Conservation (phyloP, 2,797 vertebrate species). For the Myotis daubentonii region DNA sequence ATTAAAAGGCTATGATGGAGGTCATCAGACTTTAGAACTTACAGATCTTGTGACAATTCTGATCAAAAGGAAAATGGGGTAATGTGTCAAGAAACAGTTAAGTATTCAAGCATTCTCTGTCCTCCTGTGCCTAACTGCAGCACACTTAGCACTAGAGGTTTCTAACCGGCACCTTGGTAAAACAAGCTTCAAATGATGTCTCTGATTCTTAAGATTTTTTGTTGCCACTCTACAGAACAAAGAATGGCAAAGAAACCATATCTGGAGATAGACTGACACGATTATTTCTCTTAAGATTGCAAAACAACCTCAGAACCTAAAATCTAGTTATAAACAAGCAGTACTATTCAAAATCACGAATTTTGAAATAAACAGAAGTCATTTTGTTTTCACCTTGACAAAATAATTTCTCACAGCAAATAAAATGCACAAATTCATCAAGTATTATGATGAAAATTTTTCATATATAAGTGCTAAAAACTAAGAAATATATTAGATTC, state of each 20-base stretch:
- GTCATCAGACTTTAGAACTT: slow-evolving; percentile 55
- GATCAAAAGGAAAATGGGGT: slow-evolving; percentile 41
- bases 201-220: slow-evolving; percentile 51
- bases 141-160: background rate
- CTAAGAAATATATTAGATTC: slow-evolving; percentile 74
- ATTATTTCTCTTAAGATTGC: slow-evolving; percentile 51
- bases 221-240: slow-evolving; percentile 39
- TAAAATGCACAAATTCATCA: slow-evolving; percentile 12
- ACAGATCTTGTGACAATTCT: slow-evolving; percentile 49
- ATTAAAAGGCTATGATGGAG: slow-evolving; percentile 27
- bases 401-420: slow-evolving; percentile 26
- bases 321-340: slow-evolving; percentile 42
- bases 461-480: slow-evolving; percentile 77
- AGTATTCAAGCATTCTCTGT: slow-evolving; percentile 20
- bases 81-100: background rate
- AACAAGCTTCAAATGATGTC: slow-evolving; percentile 39
- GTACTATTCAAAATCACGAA: slow-evolving; percentile 31
- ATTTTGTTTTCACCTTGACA: slow-evolving; percentile 47
- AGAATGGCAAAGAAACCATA: background rate
- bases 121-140: background rate
- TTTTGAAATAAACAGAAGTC: slow-evolving; percentile 46
- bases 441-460: slow-evolving; percentile 64
- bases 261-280: background rate
- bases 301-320: slow-evolving; percentile 47
- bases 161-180: slow-evolving; percentile 56